Base-by-base conservation (phyloP, 2,888 invertebrate species). In the Mycogona germanica region DNA sequence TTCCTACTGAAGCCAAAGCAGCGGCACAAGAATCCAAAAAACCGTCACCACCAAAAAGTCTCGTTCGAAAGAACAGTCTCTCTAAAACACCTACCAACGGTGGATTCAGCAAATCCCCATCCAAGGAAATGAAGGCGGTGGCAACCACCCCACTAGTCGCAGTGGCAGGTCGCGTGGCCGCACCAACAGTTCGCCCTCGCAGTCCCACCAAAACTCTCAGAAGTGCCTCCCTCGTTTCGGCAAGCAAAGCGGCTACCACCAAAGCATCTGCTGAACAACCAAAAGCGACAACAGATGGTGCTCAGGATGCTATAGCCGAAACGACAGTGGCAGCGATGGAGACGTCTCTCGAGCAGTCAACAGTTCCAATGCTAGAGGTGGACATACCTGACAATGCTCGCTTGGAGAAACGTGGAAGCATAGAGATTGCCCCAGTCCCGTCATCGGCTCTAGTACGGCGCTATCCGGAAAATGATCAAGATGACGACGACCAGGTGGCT, bases 401-500 rank as follows among this genome's bases (percentile, higher is more conserved):
- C 23, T 9, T 6, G 7, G 52, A 52, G 14, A 52, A 52, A 35
- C 28, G 52, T 6, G 52, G 52, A 2, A 52, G 52, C 30, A 52
- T 52, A 17, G 52, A 52, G 23, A 52, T 52, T 9, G 52, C 52
- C 12, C 52, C 52, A 14, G 26, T 52, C 7, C 52, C 44, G 21
- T 23, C 41, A 2, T 49, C 49, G 2, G 35, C 49, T 4, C n/a
- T 49, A n/a, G 6, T 19, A 14, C 38, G 49, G 23, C 49, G 21
- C 6, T 38, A 38, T 19, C 26, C 51, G 12, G n/a, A 6, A 45
- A 45, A 25, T 25, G 21, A 42, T 14, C 17, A 19, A 17, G 45
- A 45, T 14, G 52, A 35, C 3, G 45, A 35, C 14, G 32, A 30
- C 3, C 25, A 17, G 1, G 21, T 9, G 14, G 41, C 30, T 7